Evolutionary conservation across 2,888 invertebrate species (phyloP).

Genomic region (Pseudococcus jackbeardsleyi): DNA sequence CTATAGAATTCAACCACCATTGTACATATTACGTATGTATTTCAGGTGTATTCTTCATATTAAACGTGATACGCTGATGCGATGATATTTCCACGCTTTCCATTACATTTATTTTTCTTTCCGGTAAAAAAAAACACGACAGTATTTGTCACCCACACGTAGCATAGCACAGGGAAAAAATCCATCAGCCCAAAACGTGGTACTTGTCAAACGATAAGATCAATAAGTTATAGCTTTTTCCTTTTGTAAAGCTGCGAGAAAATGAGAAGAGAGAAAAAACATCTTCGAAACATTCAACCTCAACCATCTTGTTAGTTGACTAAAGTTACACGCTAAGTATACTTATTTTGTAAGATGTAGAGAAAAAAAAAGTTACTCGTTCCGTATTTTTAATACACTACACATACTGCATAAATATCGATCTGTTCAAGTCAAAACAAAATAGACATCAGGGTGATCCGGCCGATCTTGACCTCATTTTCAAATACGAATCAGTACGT

Average conservation of each 20-base stretch:
- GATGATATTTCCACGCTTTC: background rate
- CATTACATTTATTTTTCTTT: background rate
- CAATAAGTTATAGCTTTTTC: background rate
- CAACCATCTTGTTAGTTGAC: background rate
- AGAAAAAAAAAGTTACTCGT: background rate
- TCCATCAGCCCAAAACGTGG: background rate
- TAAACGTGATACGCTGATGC: background rate
- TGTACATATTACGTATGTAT: no score
- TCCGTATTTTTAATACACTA: background rate
- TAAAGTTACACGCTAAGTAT: background rate
- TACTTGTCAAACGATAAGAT: background rate
- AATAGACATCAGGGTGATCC: slow-evolving; percentile 5
- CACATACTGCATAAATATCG: background rate
- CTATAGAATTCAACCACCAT: background rate
- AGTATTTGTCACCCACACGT: no score
- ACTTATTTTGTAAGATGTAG: background rate
- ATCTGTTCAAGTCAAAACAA: slow-evolving; percentile 14
- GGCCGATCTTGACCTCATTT: slow-evolving; percentile 41
- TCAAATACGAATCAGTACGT: background rate
- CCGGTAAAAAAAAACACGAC: no score
- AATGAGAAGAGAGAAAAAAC: no score
- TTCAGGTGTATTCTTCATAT: no score
- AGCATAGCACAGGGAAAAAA: background rate
- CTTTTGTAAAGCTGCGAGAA: no score
- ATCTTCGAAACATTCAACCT: background rate